phyloP scores from a whole-genome alignment of 2,113 vertebrate genomes.

The Zosterops lateralis region DNA sequence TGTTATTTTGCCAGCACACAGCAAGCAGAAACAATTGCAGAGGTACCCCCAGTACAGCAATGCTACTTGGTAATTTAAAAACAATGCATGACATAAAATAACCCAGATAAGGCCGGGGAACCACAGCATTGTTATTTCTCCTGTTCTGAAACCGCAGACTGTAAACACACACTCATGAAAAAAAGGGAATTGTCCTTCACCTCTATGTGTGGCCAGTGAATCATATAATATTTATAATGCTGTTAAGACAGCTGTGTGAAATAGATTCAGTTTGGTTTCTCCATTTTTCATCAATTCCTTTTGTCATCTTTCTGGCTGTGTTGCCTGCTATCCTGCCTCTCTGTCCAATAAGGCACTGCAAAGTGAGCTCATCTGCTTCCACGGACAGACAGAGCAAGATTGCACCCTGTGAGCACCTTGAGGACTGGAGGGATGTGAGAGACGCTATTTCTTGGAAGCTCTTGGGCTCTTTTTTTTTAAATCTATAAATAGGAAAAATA shows the following conservation, averaged over 20 bases:
- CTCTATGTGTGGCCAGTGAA: neutral
- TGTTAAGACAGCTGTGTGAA: neutral
- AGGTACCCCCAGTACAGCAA: neutral
- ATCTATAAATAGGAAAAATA: neutral
- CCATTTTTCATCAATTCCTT: neutral
- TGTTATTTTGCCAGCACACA: constrained; percentile 32
- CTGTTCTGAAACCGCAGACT: neutral
- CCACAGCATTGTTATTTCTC: neutral
- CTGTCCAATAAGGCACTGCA: neutral
- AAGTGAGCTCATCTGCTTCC: neutral
- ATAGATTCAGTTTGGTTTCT: neutral
- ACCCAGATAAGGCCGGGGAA: neutral
- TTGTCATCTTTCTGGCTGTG: neutral
- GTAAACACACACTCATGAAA: neutral
- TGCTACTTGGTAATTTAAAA: constrained; percentile 5
- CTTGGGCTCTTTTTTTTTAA: neutral
- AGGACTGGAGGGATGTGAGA: neutral
- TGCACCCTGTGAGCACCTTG: neutral
- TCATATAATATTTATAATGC: neutral
- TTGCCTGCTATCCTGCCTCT: neutral
- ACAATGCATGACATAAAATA: constrained; percentile 5
- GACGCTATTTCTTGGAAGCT: neutral
- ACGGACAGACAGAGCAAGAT: neutral
- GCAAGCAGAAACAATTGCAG: constrained; percentile 14
- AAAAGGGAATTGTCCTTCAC: neutral